phyloP scores from a whole-genome alignment of 1,140 invertebrate genomes.

The Neuroterus valhalla region DNA sequence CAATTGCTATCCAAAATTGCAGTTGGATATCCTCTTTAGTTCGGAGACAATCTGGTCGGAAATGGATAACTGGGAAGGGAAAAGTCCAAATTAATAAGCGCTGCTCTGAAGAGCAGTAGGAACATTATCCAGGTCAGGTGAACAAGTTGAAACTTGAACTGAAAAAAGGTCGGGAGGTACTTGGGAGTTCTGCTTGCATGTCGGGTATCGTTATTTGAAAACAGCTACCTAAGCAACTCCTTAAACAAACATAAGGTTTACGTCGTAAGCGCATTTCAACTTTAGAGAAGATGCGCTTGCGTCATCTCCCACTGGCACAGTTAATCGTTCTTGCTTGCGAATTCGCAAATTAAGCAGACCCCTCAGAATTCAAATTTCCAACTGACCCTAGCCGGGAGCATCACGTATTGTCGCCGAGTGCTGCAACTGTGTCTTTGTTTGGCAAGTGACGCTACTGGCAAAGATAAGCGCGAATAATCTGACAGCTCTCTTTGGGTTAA shows the following conservation, averaged over 20 bases:
- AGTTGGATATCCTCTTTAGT: too few relatives aligned
- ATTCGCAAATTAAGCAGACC: slow-evolving; percentile 58
- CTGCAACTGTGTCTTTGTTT: not conserved
- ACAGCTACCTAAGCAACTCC: slow-evolving; percentile 52
- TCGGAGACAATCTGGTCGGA: too few relatives aligned
- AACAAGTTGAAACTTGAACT: not conserved
- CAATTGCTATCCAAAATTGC: too few relatives aligned
- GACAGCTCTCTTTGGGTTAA: slow-evolving; percentile 13
- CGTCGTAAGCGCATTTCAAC: slow-evolving; percentile 59
- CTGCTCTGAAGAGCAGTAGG: not conserved
- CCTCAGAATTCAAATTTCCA: slow-evolving; percentile 1
- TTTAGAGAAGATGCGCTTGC: slow-evolving; percentile 51
- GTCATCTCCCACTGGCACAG: slow-evolving; percentile 46
- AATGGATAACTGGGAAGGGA: too few relatives aligned
- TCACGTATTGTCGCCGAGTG: not conserved
- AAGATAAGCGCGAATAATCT: slow-evolving; percentile 13
- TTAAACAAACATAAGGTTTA: slow-evolving; percentile 63
- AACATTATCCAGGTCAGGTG: slow-evolving; percentile 22
- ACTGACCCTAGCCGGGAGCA: slow-evolving; percentile 3
- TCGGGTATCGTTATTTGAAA: slow-evolving; percentile 27
- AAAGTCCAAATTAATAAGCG: not conserved
- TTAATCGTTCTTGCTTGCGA: slow-evolving; percentile 45
- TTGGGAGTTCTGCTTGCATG: slow-evolving; percentile 9
- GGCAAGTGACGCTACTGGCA: slow-evolving; percentile 1
- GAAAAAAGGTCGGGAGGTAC: not conserved